Evolutionary conservation across 1,140 invertebrate genomes (phyloP), one percentile per base, ranked within the genome.

Genomic region (Megalonaias nervosa): DNA sequence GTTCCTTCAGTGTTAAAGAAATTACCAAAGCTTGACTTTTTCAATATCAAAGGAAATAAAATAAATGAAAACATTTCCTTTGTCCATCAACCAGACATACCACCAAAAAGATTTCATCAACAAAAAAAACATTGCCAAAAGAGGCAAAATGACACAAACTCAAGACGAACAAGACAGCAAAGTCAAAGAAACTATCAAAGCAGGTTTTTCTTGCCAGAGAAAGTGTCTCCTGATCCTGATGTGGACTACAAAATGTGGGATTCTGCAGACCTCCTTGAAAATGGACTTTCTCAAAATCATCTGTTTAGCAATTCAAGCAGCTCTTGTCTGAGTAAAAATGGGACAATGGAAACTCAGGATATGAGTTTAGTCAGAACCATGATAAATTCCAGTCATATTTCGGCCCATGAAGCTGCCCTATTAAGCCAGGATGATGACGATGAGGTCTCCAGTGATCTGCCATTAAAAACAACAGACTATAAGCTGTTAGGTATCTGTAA

Each of bases 31-130:
- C 78, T 89, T 4, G 84, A 88, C 61, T 87, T 79, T 58, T 87
- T 89, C 74, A 87, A 87, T 71, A 74, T 89, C 16, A 73, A 72
- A 31, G 86, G 86, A 17, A 88, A 88, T 72, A 82, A 85, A 17
- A 82, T 84, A 23, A 74, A 74, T 57, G 58, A 67, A 17, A 67
- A 56, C 9, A 69, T 74, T 6, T 26, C 70, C 5, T 48, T 48
- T 48, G 38, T 48, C 9, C 38, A 11, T 48, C 38, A 6, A 0
- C 38, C 38, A 48, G 5, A 11, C 38, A 48, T 48, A 48, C 38
- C 38, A 48, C 6, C 38, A 48, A 48, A 48, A 9, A 48, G 11
- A 48, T 57, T 78, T 14, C 48, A 74, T 55, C 66, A 76, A 62
- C 67, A 26, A 76, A 70, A 14, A 67, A 65, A 55, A 23, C 61